Evolutionary conservation across 2,888 invertebrate species (phyloP), one percentile per base, ranked within the genome.

Genomic region (Drosophila siamana): DNA sequence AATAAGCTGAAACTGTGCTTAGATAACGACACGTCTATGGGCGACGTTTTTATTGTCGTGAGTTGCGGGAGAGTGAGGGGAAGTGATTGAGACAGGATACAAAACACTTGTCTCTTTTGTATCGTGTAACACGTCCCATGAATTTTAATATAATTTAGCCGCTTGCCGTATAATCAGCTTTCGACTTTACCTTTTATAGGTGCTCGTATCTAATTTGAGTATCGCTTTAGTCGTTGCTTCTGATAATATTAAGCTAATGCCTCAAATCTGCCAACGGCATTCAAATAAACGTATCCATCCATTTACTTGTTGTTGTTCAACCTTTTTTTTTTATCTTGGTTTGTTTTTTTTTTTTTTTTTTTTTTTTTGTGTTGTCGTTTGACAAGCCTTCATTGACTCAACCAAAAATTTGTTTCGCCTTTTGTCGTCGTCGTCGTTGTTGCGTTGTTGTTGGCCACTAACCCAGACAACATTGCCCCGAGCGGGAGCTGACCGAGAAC

Each of bases 1-100:
- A 82, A 80, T 80, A 80, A 79, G 79, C 83, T 71, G 68, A 75
- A 81, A 73, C 70, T 81, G 68, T 69, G 74, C 63, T 60, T 69
- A 72, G 82, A 69, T 74, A 78, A 78, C 64, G 78, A 78, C 64
- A 81, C 60, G 71, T 73, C 66, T 74, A 74, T 54, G 54, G 55
- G 61, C 57, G 64, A 74, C 48, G 60, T 44, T 71, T 63, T 76
- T 76, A 71, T 76, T 76, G 56, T 63, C 59, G 55, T 22, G 28
- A 41, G 55, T 51, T n/a, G 4, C 41, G 19, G 28, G n/a, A n/a
- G n/a, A 48, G 30, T 6, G 50, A 7, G 11, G 28, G 43, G 13
- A 26, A 19, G 44, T 11, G 26, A 63, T 52, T 9, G 26, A 36
- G 40, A 19, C n/a, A 22, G 28, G 19, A 40, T 38, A 22, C 28